Evolutionary conservation across 2,888 invertebrate species (phyloP).

Genomic region (Apotomis capreana): DNA sequence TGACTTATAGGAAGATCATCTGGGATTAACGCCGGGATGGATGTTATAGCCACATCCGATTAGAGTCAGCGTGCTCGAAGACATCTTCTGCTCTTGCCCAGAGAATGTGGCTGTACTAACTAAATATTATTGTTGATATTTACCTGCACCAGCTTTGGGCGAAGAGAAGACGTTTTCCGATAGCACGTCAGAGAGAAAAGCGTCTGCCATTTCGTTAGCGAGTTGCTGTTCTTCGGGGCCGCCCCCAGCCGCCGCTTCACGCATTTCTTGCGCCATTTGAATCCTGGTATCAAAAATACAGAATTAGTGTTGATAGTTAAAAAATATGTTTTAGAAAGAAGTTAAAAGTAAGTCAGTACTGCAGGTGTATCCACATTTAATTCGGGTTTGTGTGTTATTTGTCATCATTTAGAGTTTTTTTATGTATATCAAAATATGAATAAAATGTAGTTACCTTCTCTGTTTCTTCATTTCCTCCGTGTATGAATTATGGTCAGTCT

Average conservation of each 20-base stretch:
- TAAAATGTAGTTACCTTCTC: constrained; percentile 79
- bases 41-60: constrained; percentile 78
- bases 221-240: constrained; percentile 97
- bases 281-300: constrained; percentile 76
- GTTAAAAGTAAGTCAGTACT: constrained; percentile 65
- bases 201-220: constrained; percentile 98
- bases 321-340: not conserved
- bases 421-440: not conserved
- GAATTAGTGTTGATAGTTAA: not conserved
- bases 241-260: constrained; percentile 91
- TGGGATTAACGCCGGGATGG: constrained; percentile 80
- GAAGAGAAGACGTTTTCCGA: constrained; percentile 97
- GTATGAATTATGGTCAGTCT: constrained; percentile 99
- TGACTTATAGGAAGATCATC: constrained; percentile 68
- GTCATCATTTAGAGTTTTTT: constrained; percentile 65
- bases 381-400: constrained; percentile 67
- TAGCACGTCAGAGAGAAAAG: constrained; percentile 96
- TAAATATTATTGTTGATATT: constrained; percentile 28
- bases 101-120: constrained; percentile 70
- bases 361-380: constrained; percentile 74
- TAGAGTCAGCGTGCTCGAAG: constrained; percentile 72
- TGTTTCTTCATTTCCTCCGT: constrained; percentile 98
- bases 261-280: constrained; percentile 99
- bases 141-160: constrained; percentile 94
- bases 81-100: constrained; percentile 78